Base-by-base conservation (phyloP, 2,888 invertebrate species). In the Phyto melanocephala region DNA sequence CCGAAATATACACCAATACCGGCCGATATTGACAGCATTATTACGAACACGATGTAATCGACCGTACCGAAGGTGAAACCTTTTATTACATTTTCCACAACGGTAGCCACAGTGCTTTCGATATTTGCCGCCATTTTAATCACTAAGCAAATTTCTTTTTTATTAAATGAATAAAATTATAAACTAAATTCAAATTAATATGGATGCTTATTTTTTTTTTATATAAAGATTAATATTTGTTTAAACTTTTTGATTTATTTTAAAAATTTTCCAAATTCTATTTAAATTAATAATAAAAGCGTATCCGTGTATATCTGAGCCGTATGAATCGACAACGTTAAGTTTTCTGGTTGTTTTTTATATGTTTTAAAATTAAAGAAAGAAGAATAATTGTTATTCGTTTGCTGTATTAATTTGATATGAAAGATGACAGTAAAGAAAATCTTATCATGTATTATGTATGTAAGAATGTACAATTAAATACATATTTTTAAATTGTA, bases 1-100 rank as follows among this genome's bases (percentile, higher is more conserved):
- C 92, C 92, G 86, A 93, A 93, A 87, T 93, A 94, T 11, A 93
- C 87, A 35, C 94, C 94, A 68, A 94, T 93, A 0, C 89, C 89
- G 0, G 93, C 92, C 0, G 93, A 94, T 35, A 92, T 85, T 20
- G 87, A 82, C 58, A 94, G 87, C 92, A 93, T 92, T 4, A 90
- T 24, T 0, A 87, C 89, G 81, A 94, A 93, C 45, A 94, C 92
- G n/a, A 92, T 83, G 92, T 93, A 94, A 87, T 94, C 94, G 58
- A 83, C 80, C 2, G 78, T 63, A 2, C 87, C 88, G 60, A 91
- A 90, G 11, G 76, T 84, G 13, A 90, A 87, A 80, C 65, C 85
- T 24, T 85, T 76, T 13, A 68, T 35, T 2, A 42, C 4, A 52
- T 60, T 65, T 33, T 65, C 33, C 10, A 22, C 28, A 22, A 70